Base-by-base conservation (phyloP, 2,797 vertebrate genomes). In the Garrulus glandarius region DNA sequence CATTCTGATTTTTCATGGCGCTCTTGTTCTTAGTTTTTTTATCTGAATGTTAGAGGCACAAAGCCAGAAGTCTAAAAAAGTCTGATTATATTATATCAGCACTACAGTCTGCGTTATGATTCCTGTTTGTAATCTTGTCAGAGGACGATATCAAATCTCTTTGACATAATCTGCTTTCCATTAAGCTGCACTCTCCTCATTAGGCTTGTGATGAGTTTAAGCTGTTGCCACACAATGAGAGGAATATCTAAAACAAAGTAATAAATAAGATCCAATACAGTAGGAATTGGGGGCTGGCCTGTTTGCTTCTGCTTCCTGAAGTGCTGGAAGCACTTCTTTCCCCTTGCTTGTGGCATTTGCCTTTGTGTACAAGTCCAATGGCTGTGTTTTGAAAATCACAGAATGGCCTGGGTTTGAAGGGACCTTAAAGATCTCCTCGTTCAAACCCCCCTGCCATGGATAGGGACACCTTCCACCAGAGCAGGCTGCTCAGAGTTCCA, bases 101-200 rank as follows among this genome's bases (percentile, higher is more conserved):
- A 53, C 26, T 30, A 52, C 22, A 69, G 63, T 39, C 55, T 76
- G 55, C 3, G 1, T 76, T 89, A 89, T 26, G 37, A 41, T 92
- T 79, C 50, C 12, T 89, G 18, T 82, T 84, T 65, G 34, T 79
- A 92, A 75, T 84, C 87, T 92, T 59, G 43, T 91, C 89, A 87
- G 84, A 82, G 74, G 75, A 81, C 87, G 41, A 76, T 61, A 76
- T 36, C 55, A 87, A 75, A 92, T 91, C 77, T 91, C 53, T 86
- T 52, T 84, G 89, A 71, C 78, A 69, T 87, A 79, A 93, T 92
- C 87, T 89, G 23, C 74, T 91, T 94, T 78, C 70, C 63, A 50
- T 87, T 87, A 84, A 87, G 74, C 20, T 84, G 67, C 63, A 43
- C 70, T 91, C 55, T 91, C 53, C 87, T 87, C 22, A 4, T 91